These are phyloP conservation scores for Netelia inedita DNA, from an alignment of 2,888 invertebrate species.

Conservation along the genomic window DNA sequence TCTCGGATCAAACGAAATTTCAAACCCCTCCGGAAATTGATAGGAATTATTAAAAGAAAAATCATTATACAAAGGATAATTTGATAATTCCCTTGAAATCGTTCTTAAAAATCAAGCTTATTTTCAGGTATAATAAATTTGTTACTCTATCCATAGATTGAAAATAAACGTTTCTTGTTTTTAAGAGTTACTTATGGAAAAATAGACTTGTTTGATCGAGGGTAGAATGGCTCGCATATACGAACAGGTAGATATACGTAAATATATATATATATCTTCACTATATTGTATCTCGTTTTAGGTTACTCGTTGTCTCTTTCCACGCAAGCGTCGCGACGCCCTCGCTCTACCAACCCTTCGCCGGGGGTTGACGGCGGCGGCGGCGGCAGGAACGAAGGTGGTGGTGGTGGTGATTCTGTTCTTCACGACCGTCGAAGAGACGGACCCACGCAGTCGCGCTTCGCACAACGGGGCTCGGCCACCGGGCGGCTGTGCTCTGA, in stretches of 20 bases:
- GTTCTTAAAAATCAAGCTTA: too few relatives aligned
- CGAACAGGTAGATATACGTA: background rate
- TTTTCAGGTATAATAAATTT: too few relatives aligned
- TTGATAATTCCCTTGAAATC: too few relatives aligned
- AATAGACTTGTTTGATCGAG: too few relatives aligned
- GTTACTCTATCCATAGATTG: too few relatives aligned
- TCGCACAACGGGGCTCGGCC: conserved; percentile 67
- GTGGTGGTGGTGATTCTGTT: conserved; percentile 49
- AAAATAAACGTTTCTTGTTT: too few relatives aligned
- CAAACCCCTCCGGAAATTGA: too few relatives aligned
- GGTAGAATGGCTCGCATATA: background rate
- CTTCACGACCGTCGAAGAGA: conserved; percentile 53
- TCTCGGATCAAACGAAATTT: too few relatives aligned
- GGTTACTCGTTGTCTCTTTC: conserved; percentile 13
- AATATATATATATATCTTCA: background rate
- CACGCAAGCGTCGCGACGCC: conserved; percentile 53
- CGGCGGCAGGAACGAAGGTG: conserved; percentile 20
- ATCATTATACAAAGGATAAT: too few relatives aligned
- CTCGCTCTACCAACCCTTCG: conserved; percentile 38
- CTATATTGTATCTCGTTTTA: background rate
- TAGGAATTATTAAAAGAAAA: too few relatives aligned
- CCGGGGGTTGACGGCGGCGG: conserved; percentile 44
- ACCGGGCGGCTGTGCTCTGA: conserved; percentile 61
- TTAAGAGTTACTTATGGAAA: too few relatives aligned
- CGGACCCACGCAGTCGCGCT: conserved; percentile 66